These are phyloP conservation scores for Abscondita cerata DNA, from an alignment of 2,888 invertebrate genomes.

Conservation along the genomic window DNA sequence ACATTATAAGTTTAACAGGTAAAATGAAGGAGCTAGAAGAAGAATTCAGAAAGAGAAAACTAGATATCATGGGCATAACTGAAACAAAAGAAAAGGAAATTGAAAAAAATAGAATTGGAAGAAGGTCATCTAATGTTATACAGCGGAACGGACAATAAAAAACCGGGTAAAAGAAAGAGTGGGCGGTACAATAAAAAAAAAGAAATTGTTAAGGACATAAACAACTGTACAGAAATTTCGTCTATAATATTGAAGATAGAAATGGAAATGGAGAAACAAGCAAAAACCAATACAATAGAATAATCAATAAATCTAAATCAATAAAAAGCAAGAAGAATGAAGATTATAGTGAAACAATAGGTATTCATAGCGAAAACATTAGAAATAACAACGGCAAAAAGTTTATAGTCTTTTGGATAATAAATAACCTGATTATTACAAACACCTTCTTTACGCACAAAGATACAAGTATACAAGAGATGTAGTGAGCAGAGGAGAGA, in stretches of 20 bases:
- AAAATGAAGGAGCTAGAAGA: neutral
- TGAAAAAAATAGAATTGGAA: slow-evolving; percentile 1
- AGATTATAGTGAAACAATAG: neutral
- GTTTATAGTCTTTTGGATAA: slow-evolving; percentile 17
- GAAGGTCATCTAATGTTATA: neutral
- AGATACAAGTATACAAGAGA: slow-evolving; percentile 19
- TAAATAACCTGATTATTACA: slow-evolving; percentile 18
- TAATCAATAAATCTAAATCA: too few species aligned
- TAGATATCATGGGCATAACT: neutral
- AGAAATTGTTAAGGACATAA: neutral
- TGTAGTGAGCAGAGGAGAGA: slow-evolving; percentile 22
- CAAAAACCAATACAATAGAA: neutral
- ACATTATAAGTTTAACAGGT: neutral
- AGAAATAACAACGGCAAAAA: slow-evolving; percentile 13
- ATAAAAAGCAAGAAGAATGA: slow-evolving; percentile 10
- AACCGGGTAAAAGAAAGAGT: neutral
- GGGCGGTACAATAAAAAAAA: neutral
- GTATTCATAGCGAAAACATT: slow-evolving; percentile 6
- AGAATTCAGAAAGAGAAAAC: neutral
- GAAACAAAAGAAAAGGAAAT: neutral
- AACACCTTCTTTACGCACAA: slow-evolving; percentile 19
- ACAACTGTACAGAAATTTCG: neutral
- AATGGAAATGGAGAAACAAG: neutral
- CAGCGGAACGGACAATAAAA: neutral
- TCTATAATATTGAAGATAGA: neutral